A percentile compares a stretch with the other conserved stretches of the same genome.
These are phyloP conservation scores for Scarus forsteni DNA, from an alignment of 2,797 vertebrate genomes.

Conservation along the genomic window DNA sequence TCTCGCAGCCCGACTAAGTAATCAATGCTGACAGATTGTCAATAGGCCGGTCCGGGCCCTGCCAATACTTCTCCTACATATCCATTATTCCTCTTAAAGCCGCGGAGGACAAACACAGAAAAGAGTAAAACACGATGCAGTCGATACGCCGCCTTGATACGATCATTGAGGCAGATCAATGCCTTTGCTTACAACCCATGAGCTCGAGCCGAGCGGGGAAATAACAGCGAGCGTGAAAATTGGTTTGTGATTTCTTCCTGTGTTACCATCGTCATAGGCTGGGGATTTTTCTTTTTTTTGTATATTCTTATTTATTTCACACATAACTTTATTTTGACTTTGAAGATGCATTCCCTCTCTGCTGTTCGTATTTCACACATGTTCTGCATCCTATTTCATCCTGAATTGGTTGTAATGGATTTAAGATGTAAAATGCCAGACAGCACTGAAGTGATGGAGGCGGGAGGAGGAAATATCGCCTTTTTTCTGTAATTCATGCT, in stretches of 20 bases:
- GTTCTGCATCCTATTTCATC: constrained; percentile 66
- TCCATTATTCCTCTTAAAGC: constrained; percentile 80
- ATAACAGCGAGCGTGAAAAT: constrained; percentile 57
- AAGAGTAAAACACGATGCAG: constrained; percentile 69
- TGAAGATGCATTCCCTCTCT: constrained; percentile 33
- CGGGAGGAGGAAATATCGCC: constrained; percentile 1
- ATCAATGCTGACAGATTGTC: constrained; percentile 86
- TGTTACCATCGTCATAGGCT: constrained; percentile 45
- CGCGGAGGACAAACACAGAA: constrained; percentile 65
- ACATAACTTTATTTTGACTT: constrained; percentile 49
- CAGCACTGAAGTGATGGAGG: constrained; percentile 13
- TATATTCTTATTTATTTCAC: constrained; percentile 62
- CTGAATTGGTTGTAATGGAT: constrained; percentile 67
- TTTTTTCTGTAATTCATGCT: constrained; percentile 42
- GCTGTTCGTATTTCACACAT: constrained; percentile 63
- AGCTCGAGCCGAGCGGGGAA: constrained; percentile 45
- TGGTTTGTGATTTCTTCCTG: constrained; percentile 33
- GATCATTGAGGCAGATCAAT: constrained; percentile 70
- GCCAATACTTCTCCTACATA: constrained; percentile 82
- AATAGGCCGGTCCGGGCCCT: constrained; percentile 79
- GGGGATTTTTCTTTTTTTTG: constrained; percentile 22
- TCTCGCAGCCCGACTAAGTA: constrained; percentile 77
- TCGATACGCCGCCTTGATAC: constrained; percentile 67
- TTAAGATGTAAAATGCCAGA: constrained; percentile 61
- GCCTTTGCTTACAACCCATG: constrained; percentile 69